Evolutionary conservation across 2,797 vertebrate genomes (phyloP).

Genomic region (Halcyon leucocephala): DNA sequence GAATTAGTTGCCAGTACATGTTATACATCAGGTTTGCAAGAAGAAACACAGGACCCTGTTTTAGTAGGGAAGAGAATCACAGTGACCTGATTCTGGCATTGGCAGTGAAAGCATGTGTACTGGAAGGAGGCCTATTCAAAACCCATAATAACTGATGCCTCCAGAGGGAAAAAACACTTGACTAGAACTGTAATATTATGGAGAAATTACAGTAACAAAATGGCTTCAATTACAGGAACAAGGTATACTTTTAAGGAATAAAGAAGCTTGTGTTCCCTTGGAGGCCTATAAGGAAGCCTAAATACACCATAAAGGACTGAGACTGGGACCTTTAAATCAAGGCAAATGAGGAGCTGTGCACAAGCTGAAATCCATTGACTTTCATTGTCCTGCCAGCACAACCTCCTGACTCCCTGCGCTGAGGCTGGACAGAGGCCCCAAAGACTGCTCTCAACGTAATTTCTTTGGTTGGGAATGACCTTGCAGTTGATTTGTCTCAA

Average conservation of each 20-base stretch:
- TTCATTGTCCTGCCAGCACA: conserved; percentile 20
- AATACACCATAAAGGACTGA: conserved; percentile 60
- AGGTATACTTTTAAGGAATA: conserved; percentile 60
- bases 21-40: neutral
- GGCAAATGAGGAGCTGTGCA: conserved; percentile 20
- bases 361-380: conserved; percentile 47
- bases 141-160: conserved; percentile 52
- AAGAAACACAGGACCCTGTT: neutral
- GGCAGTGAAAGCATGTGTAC: neutral
- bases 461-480: neutral
- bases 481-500: conserved; percentile 15
- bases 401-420: neutral
- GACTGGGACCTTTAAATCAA: conserved; percentile 71
- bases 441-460: neutral
- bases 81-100: conserved; percentile 27
- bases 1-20: neutral
- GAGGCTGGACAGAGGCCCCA: neutral
- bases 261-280: conserved; percentile 45
- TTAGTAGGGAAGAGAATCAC: neutral
- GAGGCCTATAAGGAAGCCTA: conserved; percentile 71
- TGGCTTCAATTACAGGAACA: conserved; percentile 60
- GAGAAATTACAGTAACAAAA: conserved; percentile 71
- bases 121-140: conserved; percentile 42
- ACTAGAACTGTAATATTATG: conserved; percentile 60
- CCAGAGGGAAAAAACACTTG: conserved; percentile 61